A percentile compares a stretch with the other conserved stretches of the same genome.
phyloP scores from a whole-genome alignment of 2,888 invertebrate species.

The Euzophera pinguis region DNA sequence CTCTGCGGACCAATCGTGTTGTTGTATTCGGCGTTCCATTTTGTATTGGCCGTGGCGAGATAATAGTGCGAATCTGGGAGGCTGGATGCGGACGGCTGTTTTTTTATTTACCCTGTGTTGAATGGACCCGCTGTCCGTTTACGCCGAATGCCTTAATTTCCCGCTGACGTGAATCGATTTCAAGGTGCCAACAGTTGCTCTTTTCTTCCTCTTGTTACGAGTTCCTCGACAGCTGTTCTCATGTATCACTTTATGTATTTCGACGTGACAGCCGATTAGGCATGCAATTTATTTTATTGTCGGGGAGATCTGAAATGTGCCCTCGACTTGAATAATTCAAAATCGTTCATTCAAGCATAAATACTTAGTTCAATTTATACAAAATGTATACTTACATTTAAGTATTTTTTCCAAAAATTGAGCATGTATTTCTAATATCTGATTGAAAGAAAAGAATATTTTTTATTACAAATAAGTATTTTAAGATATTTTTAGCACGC shows the following conservation, averaged over 20 bases:
- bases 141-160: constrained; percentile 62
- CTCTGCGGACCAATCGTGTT: constrained; percentile 45
- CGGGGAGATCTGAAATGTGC: background rate
- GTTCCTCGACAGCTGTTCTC: constrained; percentile 28
- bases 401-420: too few species aligned
- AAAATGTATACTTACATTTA: too few species aligned
- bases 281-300: constrained; percentile 6
- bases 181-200: constrained; percentile 54
- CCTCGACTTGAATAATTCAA: too few species aligned
- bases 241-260: constrained; percentile 24
- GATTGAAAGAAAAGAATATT: too few species aligned
- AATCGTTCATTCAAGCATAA: too few species aligned
- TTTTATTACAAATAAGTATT: too few species aligned
- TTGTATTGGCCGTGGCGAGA: constrained; percentile 66
- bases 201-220: constrained; percentile 35
- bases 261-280: constrained; percentile 6
- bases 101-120: constrained; percentile 65
- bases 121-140: constrained; percentile 57
- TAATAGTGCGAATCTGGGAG: constrained; percentile 76
- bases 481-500: too few species aligned
- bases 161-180: constrained; percentile 66
- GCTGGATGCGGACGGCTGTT: constrained; percentile 62
- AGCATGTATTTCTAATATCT: too few species aligned
- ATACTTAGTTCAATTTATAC: too few species aligned
- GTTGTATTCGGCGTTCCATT: constrained; percentile 31